Conservation (phyloP, 2,888 invertebrate species). For the Schizaphis graminum region DNA sequence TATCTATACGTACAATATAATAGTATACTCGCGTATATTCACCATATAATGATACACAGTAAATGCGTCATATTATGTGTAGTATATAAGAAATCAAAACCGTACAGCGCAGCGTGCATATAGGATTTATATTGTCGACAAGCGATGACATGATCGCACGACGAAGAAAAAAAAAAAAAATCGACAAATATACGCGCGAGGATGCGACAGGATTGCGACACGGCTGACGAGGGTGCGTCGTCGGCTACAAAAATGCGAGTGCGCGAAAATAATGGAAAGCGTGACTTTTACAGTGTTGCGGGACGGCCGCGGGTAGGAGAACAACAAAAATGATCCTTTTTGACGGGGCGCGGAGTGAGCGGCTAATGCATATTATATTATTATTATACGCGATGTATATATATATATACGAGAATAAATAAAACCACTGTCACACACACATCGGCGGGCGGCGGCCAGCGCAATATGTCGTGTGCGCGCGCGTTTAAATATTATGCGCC, state of each 20-base stretch:
- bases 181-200: not conserved
- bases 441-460: conserved; percentile 26
- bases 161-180: not conserved
- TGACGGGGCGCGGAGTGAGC: conserved; percentile 1
- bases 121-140: not conserved
- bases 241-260: not conserved
- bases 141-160: too few species aligned
- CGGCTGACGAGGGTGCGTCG: not conserved
- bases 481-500: not conserved
- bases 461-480: not conserved
- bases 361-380: conserved; percentile 56
- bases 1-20: too few species aligned
- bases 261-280: conserved; percentile 5
- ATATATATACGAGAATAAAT: conserved; percentile 53
- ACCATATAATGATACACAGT: too few species aligned
- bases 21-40: too few species aligned
- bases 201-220: not conserved
- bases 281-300: not conserved
- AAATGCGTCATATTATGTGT: too few species aligned
- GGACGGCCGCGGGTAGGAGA: not conserved
- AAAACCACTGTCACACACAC: conserved; percentile 45
- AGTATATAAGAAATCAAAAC: not conserved
- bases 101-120: not conserved
- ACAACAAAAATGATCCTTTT: conserved; percentile 35
- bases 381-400: not conserved